Evolutionary conservation across 1,140 invertebrate species (phyloP).

Genomic region (Ceratosolen fusciceps): DNA sequence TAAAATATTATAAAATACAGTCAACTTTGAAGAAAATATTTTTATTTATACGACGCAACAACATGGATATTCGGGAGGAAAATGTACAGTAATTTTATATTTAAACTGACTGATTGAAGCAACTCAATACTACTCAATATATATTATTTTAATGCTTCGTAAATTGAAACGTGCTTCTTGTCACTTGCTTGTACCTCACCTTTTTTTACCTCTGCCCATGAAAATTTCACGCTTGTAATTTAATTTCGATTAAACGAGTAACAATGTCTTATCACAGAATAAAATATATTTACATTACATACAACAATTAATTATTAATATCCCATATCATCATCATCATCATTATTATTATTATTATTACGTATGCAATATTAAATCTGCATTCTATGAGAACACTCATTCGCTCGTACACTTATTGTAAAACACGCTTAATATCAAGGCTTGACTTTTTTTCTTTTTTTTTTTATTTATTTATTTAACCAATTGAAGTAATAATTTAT

Average conservation of each 20-base stretch:
- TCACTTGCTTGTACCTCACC: not conserved
- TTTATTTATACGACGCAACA: too few species aligned
- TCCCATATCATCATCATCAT: not conserved
- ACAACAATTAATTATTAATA: constrained; percentile 6
- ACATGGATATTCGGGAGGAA: too few species aligned
- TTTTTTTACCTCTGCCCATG: too few species aligned
- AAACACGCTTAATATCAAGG: not conserved
- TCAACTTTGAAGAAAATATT: too few species aligned
- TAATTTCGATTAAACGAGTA: constrained; percentile 14
- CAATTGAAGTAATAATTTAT: not conserved
- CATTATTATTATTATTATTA: not conserved
- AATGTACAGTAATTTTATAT: too few species aligned
- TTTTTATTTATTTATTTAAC: not conserved
- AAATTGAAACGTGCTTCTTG: constrained; percentile 2
- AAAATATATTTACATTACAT: constrained; percentile 50
- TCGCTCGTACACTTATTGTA: constrained; percentile 1
- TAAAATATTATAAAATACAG: too few species aligned
- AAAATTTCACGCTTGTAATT: not conserved
- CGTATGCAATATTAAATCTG: constrained; percentile 34
- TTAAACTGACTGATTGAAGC: too few species aligned
- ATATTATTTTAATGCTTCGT: too few species aligned
- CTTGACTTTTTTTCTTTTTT: not conserved
- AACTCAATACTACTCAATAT: too few species aligned
- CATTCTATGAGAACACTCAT: constrained; percentile 11
- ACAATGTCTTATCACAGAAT: constrained; percentile 60